phyloP scores from a whole-genome alignment of 2,797 vertebrate genomes.

The Gymnodraco acuticeps region DNA sequence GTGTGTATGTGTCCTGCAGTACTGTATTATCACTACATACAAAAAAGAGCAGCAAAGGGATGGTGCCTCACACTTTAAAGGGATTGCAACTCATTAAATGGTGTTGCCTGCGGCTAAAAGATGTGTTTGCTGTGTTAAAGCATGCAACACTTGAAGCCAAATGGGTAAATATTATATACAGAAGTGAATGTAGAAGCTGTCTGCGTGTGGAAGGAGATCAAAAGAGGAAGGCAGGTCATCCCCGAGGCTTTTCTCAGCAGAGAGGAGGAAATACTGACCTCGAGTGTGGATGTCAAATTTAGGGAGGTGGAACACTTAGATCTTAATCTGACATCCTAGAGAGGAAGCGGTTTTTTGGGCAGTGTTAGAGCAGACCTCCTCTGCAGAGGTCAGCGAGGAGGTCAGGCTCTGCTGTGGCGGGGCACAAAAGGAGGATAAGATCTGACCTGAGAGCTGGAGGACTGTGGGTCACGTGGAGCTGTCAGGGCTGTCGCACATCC shows the following conservation, averaged over 20 bases:
- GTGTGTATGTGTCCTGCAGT: conserved; percentile 40
- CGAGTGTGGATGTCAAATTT: conserved; percentile 18
- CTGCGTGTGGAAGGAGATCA: conserved; percentile 5
- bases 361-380: conserved; percentile 12
- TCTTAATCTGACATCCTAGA: conserved; percentile 23
- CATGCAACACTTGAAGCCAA: conserved; percentile 25
- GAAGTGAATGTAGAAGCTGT: background rate
- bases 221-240: conserved; percentile 21
- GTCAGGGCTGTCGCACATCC: conserved; percentile 21
- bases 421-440: background rate
- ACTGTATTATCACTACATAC: conserved; percentile 38
- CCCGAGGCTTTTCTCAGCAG: conserved; percentile 11
- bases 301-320: conserved; percentile 5
- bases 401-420: background rate
- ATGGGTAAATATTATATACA: conserved; percentile 10
- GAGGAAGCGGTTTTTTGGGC: conserved; percentile 4
- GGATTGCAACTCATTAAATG: conserved; percentile 50
- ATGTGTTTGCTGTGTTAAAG: conserved; percentile 29
- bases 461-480: conserved; percentile 5
- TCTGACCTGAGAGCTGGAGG: conserved; percentile 20
- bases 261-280: conserved; percentile 15
- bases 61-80: conserved; percentile 44
- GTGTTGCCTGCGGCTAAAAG: conserved; percentile 26
- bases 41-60: conserved; percentile 19
- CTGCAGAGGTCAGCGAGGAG: conserved; percentile 26